Evolutionary conservation across 2,797 vertebrate genomes (phyloP).

Genomic region (Tapera naevia): DNA sequence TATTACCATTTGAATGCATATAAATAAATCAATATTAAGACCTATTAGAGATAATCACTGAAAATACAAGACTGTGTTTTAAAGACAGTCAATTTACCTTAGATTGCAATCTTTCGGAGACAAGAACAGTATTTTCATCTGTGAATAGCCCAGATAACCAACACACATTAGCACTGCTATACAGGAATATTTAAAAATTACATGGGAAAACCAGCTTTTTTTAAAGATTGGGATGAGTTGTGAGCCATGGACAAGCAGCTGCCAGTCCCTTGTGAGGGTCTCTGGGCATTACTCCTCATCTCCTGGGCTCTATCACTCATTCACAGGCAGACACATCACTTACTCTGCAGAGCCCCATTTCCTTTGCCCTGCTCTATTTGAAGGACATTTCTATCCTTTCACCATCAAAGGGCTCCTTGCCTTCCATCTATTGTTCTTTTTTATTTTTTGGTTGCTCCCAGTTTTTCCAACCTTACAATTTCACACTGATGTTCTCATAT

Average conservation of each 20-base stretch:
- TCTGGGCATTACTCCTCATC: background rate
- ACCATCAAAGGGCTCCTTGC: background rate
- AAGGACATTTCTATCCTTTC: background rate
- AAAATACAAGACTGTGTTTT: background rate
- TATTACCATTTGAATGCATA: background rate
- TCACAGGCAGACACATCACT: background rate
- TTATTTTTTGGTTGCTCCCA: background rate
- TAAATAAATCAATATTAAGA: constrained; percentile 44
- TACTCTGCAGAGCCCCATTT: background rate
- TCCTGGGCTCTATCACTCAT: background rate
- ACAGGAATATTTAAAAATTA: background rate
- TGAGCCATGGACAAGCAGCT: background rate
- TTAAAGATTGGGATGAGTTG: background rate
- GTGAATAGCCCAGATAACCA: background rate
- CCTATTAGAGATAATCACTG: constrained; percentile 25
- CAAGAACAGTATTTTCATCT: background rate
- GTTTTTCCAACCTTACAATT: background rate
- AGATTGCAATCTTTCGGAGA: background rate
- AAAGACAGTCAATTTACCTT: background rate
- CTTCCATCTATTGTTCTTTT: background rate
- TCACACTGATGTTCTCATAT: background rate
- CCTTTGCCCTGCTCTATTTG: background rate
- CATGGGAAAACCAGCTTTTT: background rate
- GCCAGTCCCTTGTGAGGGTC: background rate
- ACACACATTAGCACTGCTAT: background rate